phyloP scores from a whole-genome alignment of 1,140 invertebrate species.

The Meloidogyne hapla region DNA sequence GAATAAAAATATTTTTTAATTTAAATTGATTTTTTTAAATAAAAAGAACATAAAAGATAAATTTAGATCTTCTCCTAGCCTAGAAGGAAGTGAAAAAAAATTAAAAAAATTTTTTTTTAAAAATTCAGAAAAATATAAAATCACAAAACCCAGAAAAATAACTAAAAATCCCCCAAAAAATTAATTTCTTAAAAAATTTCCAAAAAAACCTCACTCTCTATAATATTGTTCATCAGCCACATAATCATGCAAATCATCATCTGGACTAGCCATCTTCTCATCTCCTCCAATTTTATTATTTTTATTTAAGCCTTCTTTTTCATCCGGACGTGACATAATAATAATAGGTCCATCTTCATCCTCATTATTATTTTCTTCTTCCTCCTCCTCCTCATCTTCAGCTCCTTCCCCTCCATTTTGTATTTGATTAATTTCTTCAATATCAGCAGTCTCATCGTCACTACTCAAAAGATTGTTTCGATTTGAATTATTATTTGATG shows the following conservation, averaged over 20 bases:
- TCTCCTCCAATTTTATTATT: background rate
- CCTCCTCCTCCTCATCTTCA: constrained; percentile 63
- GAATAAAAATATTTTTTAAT: too few relatives aligned
- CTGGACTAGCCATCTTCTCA: background rate
- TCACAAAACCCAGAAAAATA: too few relatives aligned
- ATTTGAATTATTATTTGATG: background rate
- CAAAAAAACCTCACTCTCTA: background rate
- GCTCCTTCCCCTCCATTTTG: constrained; percentile 29
- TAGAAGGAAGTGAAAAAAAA: too few relatives aligned
- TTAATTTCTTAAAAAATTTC: too few relatives aligned
- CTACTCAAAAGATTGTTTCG: background rate
- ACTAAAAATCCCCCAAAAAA: too few relatives aligned
- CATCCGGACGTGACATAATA: background rate
- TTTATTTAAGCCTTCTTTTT: background rate
- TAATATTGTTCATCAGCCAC: background rate
- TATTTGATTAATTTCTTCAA: background rate
- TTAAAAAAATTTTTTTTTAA: too few relatives aligned
- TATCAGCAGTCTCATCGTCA: background rate
- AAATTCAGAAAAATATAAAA: too few relatives aligned
- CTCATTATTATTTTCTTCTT: constrained; percentile 60
- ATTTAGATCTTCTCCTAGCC: too few relatives aligned
- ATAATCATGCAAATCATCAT: background rate
- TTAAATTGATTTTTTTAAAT: too few relatives aligned
- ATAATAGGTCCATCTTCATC: constrained; percentile 27
- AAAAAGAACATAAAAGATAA: too few relatives aligned